A percentile compares a stretch with the other conserved stretches of the same genome.
phyloP scores from a whole-genome alignment of 2,888 invertebrate genomes.

The Nomada lathburiana region DNA sequence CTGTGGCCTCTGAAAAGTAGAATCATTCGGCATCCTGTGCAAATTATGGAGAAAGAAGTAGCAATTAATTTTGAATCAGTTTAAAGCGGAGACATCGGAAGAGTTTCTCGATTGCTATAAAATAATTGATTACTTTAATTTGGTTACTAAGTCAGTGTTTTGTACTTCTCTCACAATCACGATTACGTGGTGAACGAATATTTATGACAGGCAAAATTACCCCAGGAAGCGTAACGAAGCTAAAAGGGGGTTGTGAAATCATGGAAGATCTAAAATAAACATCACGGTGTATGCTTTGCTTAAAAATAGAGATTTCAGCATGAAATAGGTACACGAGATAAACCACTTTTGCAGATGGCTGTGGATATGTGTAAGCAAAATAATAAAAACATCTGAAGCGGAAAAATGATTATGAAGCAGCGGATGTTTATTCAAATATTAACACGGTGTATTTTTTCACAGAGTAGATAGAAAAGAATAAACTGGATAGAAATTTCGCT shows the following conservation, averaged over 20 bases:
- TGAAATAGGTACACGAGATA: conserved; percentile 51
- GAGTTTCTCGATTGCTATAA: too few species aligned
- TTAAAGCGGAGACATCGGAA: neutral
- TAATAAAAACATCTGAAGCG: conserved; percentile 38
- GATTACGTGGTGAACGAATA: conserved; percentile 2
- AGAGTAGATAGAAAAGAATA: too few species aligned
- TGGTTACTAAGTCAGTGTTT: neutral
- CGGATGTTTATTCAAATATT: neutral
- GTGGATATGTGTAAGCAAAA: conserved; percentile 49
- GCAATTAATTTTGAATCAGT: neutral
- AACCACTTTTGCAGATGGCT: conserved; percentile 57
- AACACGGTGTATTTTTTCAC: too few species aligned
- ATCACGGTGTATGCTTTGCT: conserved; percentile 29
- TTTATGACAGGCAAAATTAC: conserved; percentile 6
- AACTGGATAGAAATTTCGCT: too few species aligned
- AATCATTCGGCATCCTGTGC: neutral
- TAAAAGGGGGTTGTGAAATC: conserved; percentile 45
- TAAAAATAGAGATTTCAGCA: conserved; percentile 57
- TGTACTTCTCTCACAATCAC: neutral
- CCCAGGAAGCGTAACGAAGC: conserved; percentile 23
- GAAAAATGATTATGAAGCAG: conserved; percentile 11
- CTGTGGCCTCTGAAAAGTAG: neutral
- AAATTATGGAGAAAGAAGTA: neutral
- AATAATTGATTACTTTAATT: neutral
- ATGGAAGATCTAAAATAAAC: conserved; percentile 53